Conservation (phyloP, 2,888 invertebrate genomes). For the Alloscopus bannaensis region DNA sequence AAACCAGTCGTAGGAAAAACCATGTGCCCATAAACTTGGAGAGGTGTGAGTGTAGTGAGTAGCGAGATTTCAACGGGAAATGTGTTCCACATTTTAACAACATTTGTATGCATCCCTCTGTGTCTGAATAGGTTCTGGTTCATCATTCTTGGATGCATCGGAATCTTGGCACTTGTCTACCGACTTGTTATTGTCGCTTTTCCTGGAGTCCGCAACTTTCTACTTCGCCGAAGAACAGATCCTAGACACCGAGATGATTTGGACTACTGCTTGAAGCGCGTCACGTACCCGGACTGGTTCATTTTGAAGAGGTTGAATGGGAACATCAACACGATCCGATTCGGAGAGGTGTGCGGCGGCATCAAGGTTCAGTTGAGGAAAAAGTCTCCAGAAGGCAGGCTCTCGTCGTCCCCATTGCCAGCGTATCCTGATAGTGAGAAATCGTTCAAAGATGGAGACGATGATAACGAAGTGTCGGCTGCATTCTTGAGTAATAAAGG, state of each 20-base stretch:
- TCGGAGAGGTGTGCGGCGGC: constrained; percentile 64
- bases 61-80: too few species aligned
- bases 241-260: constrained; percentile 24
- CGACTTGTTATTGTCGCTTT: constrained; percentile 66
- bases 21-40: too few species aligned
- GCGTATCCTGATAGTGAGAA: constrained; percentile 56
- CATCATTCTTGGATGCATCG: constrained; percentile 72
- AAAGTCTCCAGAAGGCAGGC: constrained; percentile 36
- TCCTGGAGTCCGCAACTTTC: constrained; percentile 61
- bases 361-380: constrained; percentile 51
- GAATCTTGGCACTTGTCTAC: constrained; percentile 72
- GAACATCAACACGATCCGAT: constrained; percentile 65
- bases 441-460: constrained; percentile 39
- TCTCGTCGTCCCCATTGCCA: constrained; percentile 56
- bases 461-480: constrained; percentile 28
- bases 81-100: too few species aligned
- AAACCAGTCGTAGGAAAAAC: too few species aligned
- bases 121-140: constrained; percentile 74
- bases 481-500: too few species aligned
- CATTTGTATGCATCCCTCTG: too few species aligned
- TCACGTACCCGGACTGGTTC: constrained; percentile 71
- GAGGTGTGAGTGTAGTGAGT: too few species aligned
- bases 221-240: constrained; percentile 55
- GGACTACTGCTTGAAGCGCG: constrained; percentile 26
- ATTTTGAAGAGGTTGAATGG: constrained; percentile 67